Evolutionary conservation across 2,888 invertebrate genomes (phyloP).

Genomic region (Acrocyrtus sp.): DNA sequence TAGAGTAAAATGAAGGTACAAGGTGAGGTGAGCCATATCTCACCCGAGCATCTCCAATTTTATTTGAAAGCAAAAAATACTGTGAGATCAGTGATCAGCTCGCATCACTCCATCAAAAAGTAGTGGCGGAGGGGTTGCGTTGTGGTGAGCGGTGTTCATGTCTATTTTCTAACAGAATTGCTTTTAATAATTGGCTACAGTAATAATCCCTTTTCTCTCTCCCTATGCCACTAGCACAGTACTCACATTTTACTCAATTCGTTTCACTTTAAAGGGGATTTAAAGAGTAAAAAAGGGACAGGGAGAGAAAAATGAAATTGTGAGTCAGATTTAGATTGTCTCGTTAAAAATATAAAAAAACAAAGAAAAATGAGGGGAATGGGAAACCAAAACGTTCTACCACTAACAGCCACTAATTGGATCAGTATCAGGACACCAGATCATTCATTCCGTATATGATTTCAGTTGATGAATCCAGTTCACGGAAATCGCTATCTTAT

Average conservation of each 20-base stretch:
- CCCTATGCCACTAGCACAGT: not conserved
- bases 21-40: no score
- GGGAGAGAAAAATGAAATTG: slow-evolving; percentile 6
- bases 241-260: slow-evolving; percentile 31
- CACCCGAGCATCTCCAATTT: no score
- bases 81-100: no score
- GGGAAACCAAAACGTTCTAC: no score
- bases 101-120: slow-evolving; percentile 12
- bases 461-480: not conserved
- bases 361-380: no score
- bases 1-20: no score
- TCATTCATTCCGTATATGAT: not conserved
- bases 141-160: no score
- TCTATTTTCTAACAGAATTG: no score
- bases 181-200: slow-evolving; percentile 27
- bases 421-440: not conserved
- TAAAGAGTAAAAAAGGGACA: no score
- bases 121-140: no score
- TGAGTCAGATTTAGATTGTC: slow-evolving; percentile 22
- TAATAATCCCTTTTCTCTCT: not conserved
- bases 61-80: no score
- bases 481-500: not conserved
- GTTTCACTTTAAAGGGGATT: slow-evolving; percentile 39
- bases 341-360: not conserved
- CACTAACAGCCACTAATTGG: not conserved